Evolutionary conservation across 2,797 vertebrate genomes (phyloP).

Genomic region (Catharus ustulatus): DNA sequence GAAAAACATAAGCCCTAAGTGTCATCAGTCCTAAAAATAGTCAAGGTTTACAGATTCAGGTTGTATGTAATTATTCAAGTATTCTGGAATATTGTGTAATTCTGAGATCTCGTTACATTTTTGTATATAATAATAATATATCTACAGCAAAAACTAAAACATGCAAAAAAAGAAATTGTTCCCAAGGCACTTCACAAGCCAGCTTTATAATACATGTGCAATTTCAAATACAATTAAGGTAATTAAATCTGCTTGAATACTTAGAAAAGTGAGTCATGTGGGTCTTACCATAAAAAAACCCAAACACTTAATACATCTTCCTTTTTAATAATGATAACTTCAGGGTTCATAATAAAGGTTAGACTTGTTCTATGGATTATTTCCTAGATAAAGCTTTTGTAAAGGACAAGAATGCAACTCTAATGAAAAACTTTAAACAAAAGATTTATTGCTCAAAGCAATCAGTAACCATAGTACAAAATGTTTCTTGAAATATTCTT

Average conservation of each 20-base stretch:
- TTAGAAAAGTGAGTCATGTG: not conserved
- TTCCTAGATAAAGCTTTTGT: not conserved
- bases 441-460: not conserved
- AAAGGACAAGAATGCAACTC: not conserved
- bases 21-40: not conserved
- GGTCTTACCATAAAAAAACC: not conserved
- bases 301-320: not conserved
- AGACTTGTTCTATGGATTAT: not conserved
- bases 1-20: not conserved
- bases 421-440: not conserved
- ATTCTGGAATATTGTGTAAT: not conserved
- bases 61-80: not conserved
- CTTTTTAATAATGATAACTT: not conserved
- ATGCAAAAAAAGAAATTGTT: not conserved
- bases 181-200: not conserved
- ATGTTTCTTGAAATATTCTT: not conserved
- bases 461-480: not conserved
- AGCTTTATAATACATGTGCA: not conserved
- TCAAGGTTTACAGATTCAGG: not conserved
- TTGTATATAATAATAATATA: not conserved
- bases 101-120: not conserved
- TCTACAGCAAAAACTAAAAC: not conserved
- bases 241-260: not conserved
- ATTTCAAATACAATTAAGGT: not conserved
- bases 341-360: not conserved